Base-by-base conservation (phyloP, 2,797 vertebrate species). In the Rhadinocentrus ornatus region DNA sequence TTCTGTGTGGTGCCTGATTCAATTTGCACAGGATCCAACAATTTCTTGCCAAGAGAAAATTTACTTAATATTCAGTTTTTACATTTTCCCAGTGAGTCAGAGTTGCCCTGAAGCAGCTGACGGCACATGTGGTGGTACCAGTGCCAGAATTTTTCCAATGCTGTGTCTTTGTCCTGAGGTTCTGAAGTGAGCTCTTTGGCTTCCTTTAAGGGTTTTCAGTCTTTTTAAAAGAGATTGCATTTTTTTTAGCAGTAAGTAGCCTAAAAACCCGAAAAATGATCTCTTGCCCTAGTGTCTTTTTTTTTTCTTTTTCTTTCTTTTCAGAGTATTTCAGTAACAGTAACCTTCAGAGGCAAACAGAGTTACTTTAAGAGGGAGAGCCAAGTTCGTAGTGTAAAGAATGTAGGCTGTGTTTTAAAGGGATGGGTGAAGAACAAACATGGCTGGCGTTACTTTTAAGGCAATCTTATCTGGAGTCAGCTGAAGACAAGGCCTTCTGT, bases 61-160 rank as follows among this genome's bases (percentile, higher is more conserved):
- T 26, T 59, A 74, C 68, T 80, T 77, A 27, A 75, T 80, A 80
- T 78, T 29, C 65, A 26, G 32, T 41, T 37, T 53, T 82, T 75
- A 55, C 66, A 77, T 74, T 83, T 89, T 58, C 62, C 66, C 57
- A 50, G 26, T 76, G 58, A 85, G 75, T 82, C 80, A 66, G 39
- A 75, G 69, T 74, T 71, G 27, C 76, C 62, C 71, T 61, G 77
- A 60, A 75, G 71, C 79, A 88, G 86, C 80, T 86, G 86, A 88
- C 68, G 54, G 63, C 60, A 55, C 69, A 84, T 77, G 74, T 60
- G 48, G 66, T 63, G 62, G 26, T 46, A 72, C 50, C 32, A 31
- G 2, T 62, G 73, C 80, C 84, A 83, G 35, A 39, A 34, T 71
- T 63, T 79, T 77, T 65, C 64, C 61, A 58, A 62, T 58, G 26